Evolutionary conservation across 2,113 vertebrate species (phyloP).

Genomic region (Pangasianodon gigas): DNA sequence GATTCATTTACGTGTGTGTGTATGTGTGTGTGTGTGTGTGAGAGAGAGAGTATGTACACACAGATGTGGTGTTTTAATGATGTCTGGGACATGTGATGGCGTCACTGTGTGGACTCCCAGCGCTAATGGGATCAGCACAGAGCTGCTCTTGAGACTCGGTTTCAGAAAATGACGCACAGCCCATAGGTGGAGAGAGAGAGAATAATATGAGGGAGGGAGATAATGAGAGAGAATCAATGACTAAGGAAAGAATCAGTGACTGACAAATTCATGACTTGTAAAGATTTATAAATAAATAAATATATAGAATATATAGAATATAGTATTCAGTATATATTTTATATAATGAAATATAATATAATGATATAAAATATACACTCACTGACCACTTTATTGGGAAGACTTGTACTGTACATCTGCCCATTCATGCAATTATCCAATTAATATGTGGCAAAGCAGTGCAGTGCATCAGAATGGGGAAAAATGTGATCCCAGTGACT

Average conservation of each 20-base stretch:
- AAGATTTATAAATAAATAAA: not conserved
- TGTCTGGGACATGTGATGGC: slow-evolving; percentile 68
- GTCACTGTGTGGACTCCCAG: slow-evolving; percentile 66
- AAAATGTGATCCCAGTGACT: too few relatives aligned
- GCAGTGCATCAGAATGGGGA: not conserved
- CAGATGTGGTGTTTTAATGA: slow-evolving; percentile 66
- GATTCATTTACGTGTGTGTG: slow-evolving; percentile 10
- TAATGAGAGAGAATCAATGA: not conserved
- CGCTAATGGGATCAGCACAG: slow-evolving; percentile 52
- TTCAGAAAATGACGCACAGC: slow-evolving; percentile 59
- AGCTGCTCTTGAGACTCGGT: slow-evolving; percentile 65
- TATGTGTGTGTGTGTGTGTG: slow-evolving; percentile 33
- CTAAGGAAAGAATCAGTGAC: not conserved
- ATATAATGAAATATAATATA: not conserved
- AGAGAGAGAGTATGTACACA: slow-evolving; percentile 46
- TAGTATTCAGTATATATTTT: not conserved
- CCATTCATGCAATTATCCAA: not conserved
- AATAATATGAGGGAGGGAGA: slow-evolving; percentile 2
- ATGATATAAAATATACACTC: too few relatives aligned
- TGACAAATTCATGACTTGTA: slow-evolving; percentile 6
- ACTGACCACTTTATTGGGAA: not conserved
- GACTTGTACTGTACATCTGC: not conserved
- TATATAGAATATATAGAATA: not conserved
- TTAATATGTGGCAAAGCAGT: not conserved
- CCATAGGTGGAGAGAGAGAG: slow-evolving; percentile 55